Evolutionary conservation across 2,113 vertebrate species (phyloP), one percentile per base, ranked within the genome.

Genomic region (Romanogobio albipinnatus): DNA sequence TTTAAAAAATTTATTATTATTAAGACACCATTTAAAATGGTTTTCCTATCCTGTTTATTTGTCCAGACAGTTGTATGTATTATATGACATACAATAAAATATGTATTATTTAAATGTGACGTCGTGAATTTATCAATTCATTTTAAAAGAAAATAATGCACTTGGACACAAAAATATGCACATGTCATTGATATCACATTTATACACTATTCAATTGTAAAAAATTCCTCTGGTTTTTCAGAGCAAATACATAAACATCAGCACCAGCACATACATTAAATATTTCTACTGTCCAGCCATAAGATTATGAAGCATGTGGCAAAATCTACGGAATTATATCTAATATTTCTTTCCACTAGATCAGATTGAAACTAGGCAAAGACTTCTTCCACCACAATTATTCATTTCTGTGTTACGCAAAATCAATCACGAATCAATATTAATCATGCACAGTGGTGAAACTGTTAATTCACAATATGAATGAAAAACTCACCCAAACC

Each of bases 391-490:
- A 14, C 76, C 19, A 14, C 36, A 58, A 43, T 61, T 58, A 39
- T 58, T 61, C 3, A 43, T 43, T 78, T 78, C 36, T 59, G 11
- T 43, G 56, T 14, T 61, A 61, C n/a, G 22, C 36, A 45, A 61
- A 61, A 80, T 80, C 39, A 80, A 47, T 64, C n/a, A 0, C 1
- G n/a, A 58, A 78, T 78, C 76, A 78, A 78, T 59, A 78, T 61
- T 62, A n/a, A 62, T 47, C n/a, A 26, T 26, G 24, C 39, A 47
- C n/a, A 79, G 22, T 62, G 71, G 22, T 45, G 87, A 84, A 59
- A 80, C 80, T 76, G 45, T 70, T 76, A 19, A 81, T 81, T 84
- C 80, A 75, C 77, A 61, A 24, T 13, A 26, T 43, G 59, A 51
- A 66, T 26, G 64, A 68, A 62, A 47, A 47, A 5, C 56, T 83